phyloP scores from a whole-genome alignment of 2,888 invertebrate species.

The Abscondita cerata region DNA sequence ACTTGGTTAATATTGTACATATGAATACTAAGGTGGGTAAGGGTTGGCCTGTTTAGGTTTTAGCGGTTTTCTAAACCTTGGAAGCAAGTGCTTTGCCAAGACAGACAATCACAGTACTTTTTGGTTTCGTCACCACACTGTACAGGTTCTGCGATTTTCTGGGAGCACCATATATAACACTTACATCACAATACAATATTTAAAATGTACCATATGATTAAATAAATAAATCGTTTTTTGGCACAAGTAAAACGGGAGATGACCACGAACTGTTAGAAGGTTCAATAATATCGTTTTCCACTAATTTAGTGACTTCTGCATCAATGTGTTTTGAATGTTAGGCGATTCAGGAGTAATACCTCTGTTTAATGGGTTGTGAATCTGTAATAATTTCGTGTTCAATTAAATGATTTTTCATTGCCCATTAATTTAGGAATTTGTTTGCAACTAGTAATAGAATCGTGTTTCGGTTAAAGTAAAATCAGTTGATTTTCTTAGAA shows the following conservation, averaged over 20 bases:
- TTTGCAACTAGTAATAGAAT: background rate
- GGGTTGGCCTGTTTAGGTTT: no score
- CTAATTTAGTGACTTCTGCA: background rate
- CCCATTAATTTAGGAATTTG: background rate
- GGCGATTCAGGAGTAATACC: constrained; percentile 1
- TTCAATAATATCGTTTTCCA: background rate
- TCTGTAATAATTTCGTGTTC: constrained; percentile 3
- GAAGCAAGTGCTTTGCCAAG: no score
- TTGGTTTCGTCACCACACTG: no score
- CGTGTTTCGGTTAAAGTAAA: background rate
- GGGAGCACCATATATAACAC: no score
- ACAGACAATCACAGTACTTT: no score
- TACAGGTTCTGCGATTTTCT: no score
- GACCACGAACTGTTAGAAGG: background rate
- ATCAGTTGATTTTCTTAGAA: background rate
- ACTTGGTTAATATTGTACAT: no score
- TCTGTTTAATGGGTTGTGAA: background rate
- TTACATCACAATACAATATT: no score
- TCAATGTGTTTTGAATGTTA: constrained; percentile 1
- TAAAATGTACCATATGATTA: no score
- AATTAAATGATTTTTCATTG: background rate
- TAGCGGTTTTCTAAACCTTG: no score
- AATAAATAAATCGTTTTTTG: constrained; percentile 6
- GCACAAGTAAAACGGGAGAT: background rate
- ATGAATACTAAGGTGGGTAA: no score